Base-by-base conservation (phyloP, 2,113 vertebrate species). In the Perca schrenkii region DNA sequence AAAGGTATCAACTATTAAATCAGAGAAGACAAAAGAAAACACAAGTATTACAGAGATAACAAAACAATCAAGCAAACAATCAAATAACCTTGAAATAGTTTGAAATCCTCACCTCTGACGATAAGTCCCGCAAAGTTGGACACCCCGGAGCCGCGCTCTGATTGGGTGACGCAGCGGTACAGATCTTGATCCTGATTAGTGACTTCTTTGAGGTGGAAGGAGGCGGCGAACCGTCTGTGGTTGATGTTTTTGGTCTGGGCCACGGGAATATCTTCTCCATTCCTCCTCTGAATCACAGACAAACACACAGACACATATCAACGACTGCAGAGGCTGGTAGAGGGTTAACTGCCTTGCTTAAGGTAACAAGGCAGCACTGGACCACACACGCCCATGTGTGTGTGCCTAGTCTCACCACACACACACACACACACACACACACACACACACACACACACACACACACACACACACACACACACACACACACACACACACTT, bases 81-180 rank as follows among this genome's bases (percentile, higher is more conserved):
- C 3, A 66, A 62, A 77, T 34, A 54, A 40, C 21, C 6, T 36
- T 25, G 47, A 21, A 70, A 40, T 0, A 53, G 19, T 58, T 78
- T 40, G 16, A 52, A 80, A 64, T 34, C 13, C 88, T 88, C 94
- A 99, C 98, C 98, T 98, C 97, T 95, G 86, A 99, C 98, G 66
- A 99, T 98, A 63, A 99, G 97, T 1, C 96, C 96, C 40, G 98
- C 98, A 79, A 99, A 99, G 94, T 99, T 99, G 46, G 98, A 99
- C 62, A 99, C 98, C 76, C 98, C 98, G 0, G 98, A 99, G 57
- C 98, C 98, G 53, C 97, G 96, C 65, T 99, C 97, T 52, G 98
- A 99, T 67, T 99, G 98, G 84, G 98, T 99, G 85, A 99, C 98
- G 28, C 98, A 99, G 81, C 98, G 97, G 77, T 99, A 99, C 80